Conservation (phyloP, 2,888 invertebrate genomes). For the Globia sparganii region DNA sequence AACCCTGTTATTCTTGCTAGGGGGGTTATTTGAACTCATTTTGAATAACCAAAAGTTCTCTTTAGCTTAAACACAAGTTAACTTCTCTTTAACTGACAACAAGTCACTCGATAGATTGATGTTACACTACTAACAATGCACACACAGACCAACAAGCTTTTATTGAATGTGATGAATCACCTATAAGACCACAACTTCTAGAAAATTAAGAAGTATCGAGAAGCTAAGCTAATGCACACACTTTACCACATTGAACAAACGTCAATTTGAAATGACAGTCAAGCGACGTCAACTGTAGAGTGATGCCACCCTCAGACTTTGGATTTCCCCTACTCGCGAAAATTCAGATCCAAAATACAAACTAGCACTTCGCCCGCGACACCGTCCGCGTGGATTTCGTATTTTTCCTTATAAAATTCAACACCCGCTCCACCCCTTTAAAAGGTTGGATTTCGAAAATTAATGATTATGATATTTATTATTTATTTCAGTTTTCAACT, state of each 20-base stretch:
- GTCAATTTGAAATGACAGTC: conserved; percentile 19
- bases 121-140: conserved; percentile 9
- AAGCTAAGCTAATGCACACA: conserved; percentile 1
- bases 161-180: conserved; percentile 49
- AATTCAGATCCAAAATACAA: background rate
- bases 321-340: background rate
- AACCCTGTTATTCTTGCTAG: conserved; percentile 65
- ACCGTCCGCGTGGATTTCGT: background rate
- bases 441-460: too few relatives aligned
- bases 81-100: conserved; percentile 10
- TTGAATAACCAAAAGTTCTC: conserved; percentile 42
- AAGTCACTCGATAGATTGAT: conserved; percentile 12
- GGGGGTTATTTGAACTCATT: conserved; percentile 80
- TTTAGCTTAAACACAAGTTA: conserved; percentile 13
- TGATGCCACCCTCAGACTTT: background rate
- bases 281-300: background rate
- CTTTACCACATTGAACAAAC: conserved; percentile 17
- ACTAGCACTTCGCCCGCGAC: background rate
- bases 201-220: conserved; percentile 45
- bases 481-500: too few relatives aligned
- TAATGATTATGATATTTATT: too few relatives aligned
- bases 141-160: conserved; percentile 21
- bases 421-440: too few relatives aligned
- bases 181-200: conserved; percentile 25
- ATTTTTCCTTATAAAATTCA: too few relatives aligned